Base-by-base conservation (phyloP, 2,797 vertebrate genomes). In the Gobio occitaniae region DNA sequence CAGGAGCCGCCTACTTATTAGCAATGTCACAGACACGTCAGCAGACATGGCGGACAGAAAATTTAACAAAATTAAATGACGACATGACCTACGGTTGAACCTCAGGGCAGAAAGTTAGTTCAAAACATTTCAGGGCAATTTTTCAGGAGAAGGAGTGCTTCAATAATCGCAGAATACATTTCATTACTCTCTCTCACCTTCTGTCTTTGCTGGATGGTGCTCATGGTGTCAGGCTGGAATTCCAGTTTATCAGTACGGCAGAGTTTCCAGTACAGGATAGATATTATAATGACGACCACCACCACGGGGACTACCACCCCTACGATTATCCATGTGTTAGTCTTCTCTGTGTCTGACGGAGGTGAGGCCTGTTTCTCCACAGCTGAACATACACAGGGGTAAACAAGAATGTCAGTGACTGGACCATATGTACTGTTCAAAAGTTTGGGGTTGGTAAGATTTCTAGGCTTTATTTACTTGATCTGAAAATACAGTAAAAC, bases 191-290 rank as follows among this genome's bases (percentile, higher is more conserved):
- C 25, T 92, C 95, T 96, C 92, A 99, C 97, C 93, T 99, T 97
- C 92, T 97, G 97, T 75, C 96, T 94, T 92, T 99, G 98, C 93
- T 99, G 98, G 86, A 98, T 93, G 88, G 95, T 96, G 91, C 95
- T 96, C 93, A 99, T 96, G 0, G 97, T 96, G 77, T 99, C 98
- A 0, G 98, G 97, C 91, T 99, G 98, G 87, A 99, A 99, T 93
- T 99, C 98, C 93, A 99, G 93, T 92, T 99, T 99, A 94, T 99
- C 98, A 0, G 97, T 98, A 74, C 98, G 96, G 90, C 98, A 99
- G 82, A 99, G 95, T 56, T 99, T 99, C 97, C 98, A 99, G 93
- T 99, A 99, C 44, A 99, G 96, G 93, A 99, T 97, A 90, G 95
- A 91, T 48, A 98, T 95, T 3, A 99, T 98, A 90, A 98, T 82